Percentiles rank a stretch among this genome's conserved stretches.
phyloP scores from a whole-genome alignment of 2,113 vertebrate genomes.

The Mellivora capensis region DNA sequence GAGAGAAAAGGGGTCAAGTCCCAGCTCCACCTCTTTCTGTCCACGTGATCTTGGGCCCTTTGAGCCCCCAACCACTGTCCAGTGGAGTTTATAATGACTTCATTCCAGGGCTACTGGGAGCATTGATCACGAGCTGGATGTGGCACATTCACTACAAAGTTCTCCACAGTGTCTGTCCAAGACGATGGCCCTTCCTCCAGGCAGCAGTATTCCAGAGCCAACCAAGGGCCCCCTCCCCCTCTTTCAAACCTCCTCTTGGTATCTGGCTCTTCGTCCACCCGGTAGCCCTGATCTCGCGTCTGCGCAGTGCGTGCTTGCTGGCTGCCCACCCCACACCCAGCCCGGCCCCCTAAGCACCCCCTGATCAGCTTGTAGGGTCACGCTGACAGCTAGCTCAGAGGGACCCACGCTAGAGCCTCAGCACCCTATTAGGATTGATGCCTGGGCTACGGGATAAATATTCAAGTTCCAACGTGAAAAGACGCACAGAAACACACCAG shows the following conservation, averaged over 20 bases:
- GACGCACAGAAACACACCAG: not conserved
- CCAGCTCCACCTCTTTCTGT: not conserved
- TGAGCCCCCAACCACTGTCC: accelerated
- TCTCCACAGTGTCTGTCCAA: not conserved
- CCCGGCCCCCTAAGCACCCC: not conserved
- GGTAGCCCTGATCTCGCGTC: not conserved
- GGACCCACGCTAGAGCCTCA: not conserved
- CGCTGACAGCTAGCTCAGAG: not conserved
- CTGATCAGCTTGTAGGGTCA: not conserved
- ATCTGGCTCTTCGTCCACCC: not conserved
- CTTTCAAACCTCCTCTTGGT: not conserved
- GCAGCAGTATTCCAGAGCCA: not conserved
- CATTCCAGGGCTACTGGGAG: not conserved
- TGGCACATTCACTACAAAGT: not conserved
- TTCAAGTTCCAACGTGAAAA: not conserved
- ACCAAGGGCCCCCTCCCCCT: not conserved
- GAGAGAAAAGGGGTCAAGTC: not conserved
- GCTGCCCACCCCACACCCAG: not conserved
- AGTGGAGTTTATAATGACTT: accelerated
- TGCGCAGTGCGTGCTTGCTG: accelerated
- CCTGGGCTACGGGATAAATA: not conserved
- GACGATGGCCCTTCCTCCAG: not conserved
- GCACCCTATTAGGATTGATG: not conserved
- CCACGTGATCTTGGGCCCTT: not conserved
- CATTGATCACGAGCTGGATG: accelerated